phyloP scores from a whole-genome alignment of 92 coral and sea anemone genomes.

The Ricordea florida region DNA sequence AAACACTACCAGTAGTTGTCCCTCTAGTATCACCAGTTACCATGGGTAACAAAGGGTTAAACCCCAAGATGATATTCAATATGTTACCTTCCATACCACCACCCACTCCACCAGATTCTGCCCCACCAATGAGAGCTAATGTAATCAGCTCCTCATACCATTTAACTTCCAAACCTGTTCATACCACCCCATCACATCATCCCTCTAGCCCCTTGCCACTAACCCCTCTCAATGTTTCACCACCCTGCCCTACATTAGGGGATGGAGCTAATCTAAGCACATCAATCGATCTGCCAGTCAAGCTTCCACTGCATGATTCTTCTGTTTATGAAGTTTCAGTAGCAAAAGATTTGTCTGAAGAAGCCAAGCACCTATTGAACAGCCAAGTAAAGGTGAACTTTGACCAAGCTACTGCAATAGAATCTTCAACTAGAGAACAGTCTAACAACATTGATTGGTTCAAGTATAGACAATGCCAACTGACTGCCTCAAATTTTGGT shows the following conservation, averaged over 20 bases:
- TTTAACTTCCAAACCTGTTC: background rate
- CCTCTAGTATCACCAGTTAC: background rate
- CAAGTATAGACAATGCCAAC: constrained; percentile 42
- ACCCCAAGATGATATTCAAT: background rate
- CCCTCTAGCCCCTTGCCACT: background rate
- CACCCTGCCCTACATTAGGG: background rate
- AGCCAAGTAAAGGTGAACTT: constrained; percentile 32
- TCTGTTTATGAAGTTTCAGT: constrained; percentile 1
- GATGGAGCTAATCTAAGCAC: background rate
- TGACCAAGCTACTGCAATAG: constrained; percentile 34
- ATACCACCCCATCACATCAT: background rate
- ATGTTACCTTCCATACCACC: background rate
- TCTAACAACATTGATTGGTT: constrained; percentile 45
- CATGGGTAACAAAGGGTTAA: background rate
- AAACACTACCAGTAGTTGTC: constrained; percentile 10
- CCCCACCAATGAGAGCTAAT: background rate
- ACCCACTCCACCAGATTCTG: constrained; percentile 15
- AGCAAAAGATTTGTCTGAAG: constrained; percentile 35
- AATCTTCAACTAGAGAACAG: constrained; percentile 38
- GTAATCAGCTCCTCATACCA: constrained; percentile 8
- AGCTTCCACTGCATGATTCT: constrained; percentile 33
- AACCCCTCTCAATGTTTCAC: background rate
- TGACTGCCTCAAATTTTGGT: constrained; percentile 72
- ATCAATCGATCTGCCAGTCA: constrained; percentile 13
- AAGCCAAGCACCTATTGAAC: constrained; percentile 16